A percentile compares a stretch with the other conserved stretches of the same genome.
These are phyloP conservation scores for Macaca nemestrina DNA, from an alignment of 2,113 vertebrate genomes.

Conservation along the genomic window DNA sequence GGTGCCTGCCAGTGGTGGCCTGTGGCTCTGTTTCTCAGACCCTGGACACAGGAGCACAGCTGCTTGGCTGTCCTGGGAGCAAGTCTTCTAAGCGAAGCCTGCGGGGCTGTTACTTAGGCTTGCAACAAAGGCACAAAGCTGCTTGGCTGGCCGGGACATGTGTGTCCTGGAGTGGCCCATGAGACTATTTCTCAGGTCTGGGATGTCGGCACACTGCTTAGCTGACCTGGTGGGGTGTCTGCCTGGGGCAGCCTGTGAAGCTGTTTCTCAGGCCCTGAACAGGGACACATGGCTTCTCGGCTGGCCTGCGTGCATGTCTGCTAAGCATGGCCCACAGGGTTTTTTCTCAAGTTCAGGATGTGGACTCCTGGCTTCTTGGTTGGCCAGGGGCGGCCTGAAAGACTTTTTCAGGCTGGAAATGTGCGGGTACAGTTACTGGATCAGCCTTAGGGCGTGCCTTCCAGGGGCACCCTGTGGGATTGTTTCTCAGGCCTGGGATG, in stretches of 20 bases:
- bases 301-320: background rate
- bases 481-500: no score
- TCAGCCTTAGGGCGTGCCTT: no score
- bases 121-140: no score
- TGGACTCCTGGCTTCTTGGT: background rate
- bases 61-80: no score
- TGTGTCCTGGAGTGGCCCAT: no score
- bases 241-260: background rate
- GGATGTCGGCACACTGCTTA: background rate
- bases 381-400: background rate
- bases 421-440: background rate
- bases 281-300: background rate
- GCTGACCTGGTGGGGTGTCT: background rate
- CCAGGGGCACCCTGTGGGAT: no score
- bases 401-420: background rate
- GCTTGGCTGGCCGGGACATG: background rate
- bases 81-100: no score
- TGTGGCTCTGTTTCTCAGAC: no score
- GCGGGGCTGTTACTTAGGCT: no score
- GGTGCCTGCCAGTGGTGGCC: no score
- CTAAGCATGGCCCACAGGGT: background rate
- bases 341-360: background rate
- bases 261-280: background rate
- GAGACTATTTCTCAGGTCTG: background rate
- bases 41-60: no score